Percentiles rank a stretch among this genome's conserved stretches.
Evolutionary conservation across 1,140 invertebrate species (phyloP).

Genomic region (Muscidifurax raptorellus): DNA sequence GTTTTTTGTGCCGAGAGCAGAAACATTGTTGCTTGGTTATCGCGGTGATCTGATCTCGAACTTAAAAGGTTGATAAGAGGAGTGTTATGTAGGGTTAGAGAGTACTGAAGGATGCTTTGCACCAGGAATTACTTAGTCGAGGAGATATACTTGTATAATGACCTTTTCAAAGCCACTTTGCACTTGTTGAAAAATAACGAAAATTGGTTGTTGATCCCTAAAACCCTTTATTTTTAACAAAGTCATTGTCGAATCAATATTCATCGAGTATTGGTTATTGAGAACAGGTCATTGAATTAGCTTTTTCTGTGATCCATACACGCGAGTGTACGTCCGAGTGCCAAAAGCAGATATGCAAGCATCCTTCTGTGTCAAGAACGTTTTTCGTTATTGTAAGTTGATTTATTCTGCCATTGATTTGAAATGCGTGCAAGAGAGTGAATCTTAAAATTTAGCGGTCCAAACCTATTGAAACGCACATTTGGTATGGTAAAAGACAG

Average conservation of each 20-base stretch:
- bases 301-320: constrained; percentile 24
- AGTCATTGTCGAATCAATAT: not conserved
- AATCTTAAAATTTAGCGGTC: constrained; percentile 39
- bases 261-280: not conserved
- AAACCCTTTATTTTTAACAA: not conserved
- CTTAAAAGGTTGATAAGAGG: not conserved
- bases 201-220: not conserved
- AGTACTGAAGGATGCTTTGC: constrained; percentile 5
- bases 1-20: not conserved
- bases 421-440: not conserved
- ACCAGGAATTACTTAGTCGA: not conserved
- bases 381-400: not conserved
- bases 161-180: not conserved
- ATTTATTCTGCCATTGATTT: constrained; percentile 20
- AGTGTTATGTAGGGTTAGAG: not conserved
- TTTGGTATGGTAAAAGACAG: not conserved
- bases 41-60: constrained; percentile 24
- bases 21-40: not conserved
- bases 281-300: constrained; percentile 1
- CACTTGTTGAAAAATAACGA: not conserved
- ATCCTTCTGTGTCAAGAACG: not conserved
- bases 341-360: constrained; percentile 24
- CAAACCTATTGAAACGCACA: constrained; percentile 32
- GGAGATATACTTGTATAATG: not conserved
- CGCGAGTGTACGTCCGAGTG: constrained; percentile 25